Base-by-base conservation (phyloP, 1,140 invertebrate genomes). In the Nymphalis io region DNA sequence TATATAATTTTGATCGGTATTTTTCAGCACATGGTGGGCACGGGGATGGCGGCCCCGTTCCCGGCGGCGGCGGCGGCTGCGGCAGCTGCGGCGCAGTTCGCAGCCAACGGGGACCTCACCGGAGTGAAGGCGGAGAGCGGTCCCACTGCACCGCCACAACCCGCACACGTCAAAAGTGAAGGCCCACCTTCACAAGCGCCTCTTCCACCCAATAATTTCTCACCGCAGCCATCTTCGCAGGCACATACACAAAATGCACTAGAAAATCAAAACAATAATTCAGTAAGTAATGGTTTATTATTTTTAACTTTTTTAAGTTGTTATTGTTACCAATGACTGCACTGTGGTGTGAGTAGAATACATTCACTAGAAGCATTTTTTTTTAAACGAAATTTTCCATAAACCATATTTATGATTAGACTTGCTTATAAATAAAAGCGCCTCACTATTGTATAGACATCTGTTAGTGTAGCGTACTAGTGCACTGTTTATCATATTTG, bases 1-100 rank as follows among this genome's bases (percentile, higher is more conserved):
- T 20, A 8, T 21, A 51, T 20, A 51, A 51, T 51, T 21, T 51
- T 11, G 18, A 12, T 51, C 46, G 8, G 8, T 6, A 13, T 51
- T 20, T 96, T 96, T 18, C 94, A 98, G 97, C 97, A 98, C 94
- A 97, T 98, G 96, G 97, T 98, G 93, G 96, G 97, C 93, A 96
- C 97, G 93, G 96, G 96, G 82, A 97, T 98, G 95, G 94, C 95
- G 90, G 93, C 94, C 92, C 96, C 96, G 86, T 97, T 95, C 93
- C 93, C 94, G 76, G 93, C 94, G 85, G 96, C 95, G 93, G 96
- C 95, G 92, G 94, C 94, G 93, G 93, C 94, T 90, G 96, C 93
- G 94, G 96, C 94, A 90, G 94, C 93, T 58, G 92, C 92, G 16
- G 79, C 92, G 60, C 84, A 92, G 93, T 92, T 95, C 92, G 93